Evolutionary conservation across 2,113 vertebrate species (phyloP).

Genomic region (Dasyurus viverrinus): DNA sequence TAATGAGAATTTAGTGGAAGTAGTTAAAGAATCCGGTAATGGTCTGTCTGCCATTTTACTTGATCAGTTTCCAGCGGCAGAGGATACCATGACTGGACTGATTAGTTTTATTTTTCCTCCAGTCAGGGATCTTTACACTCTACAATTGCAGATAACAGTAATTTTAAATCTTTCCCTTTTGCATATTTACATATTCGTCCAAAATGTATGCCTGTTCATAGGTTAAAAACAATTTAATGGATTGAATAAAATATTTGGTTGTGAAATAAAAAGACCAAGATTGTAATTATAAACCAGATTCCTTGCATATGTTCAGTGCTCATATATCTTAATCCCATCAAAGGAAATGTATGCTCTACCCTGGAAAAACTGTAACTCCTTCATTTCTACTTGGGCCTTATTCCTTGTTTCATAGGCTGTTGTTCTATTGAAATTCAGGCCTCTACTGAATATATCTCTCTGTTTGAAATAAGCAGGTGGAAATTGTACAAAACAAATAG

Average conservation of each 20-base stretch:
- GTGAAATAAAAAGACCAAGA: constrained; percentile 22
- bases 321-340: constrained; percentile 23
- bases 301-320: neutral
- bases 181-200: neutral
- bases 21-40: neutral
- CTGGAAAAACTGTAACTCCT: neutral
- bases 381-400: constrained; percentile 9
- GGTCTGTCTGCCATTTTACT: constrained; percentile 14
- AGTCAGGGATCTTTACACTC: neutral
- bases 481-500: constrained; percentile 45
- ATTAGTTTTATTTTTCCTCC: neutral
- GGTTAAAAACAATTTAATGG: neutral
- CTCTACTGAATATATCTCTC: constrained; percentile 39
- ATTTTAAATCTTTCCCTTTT: constrained; percentile 33
- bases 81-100: neutral
- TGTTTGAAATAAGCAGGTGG: constrained; percentile 58
- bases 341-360: constrained; percentile 13
- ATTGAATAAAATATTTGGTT: constrained; percentile 18
- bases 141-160: neutral
- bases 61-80: constrained; percentile 7
- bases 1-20: constrained; percentile 15
- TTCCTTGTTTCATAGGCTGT: neutral
- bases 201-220: constrained; percentile 16
- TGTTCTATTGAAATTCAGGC: constrained; percentile 37
- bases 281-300: constrained; percentile 11